Evolutionary conservation across 1,140 invertebrate genomes (phyloP).

Genomic region (Octopus bimaculoides): DNA sequence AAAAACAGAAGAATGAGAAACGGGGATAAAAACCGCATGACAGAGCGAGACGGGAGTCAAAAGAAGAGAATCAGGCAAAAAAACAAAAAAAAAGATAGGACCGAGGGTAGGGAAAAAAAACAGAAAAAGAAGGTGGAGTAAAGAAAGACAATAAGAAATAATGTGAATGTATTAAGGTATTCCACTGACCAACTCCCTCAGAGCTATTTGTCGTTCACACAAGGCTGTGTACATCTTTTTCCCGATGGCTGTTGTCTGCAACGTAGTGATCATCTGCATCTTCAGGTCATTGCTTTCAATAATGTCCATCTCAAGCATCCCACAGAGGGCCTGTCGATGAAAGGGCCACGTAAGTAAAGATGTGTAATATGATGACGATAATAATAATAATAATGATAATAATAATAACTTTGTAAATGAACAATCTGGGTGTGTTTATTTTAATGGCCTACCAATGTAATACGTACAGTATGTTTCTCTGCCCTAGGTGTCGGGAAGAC

Average conservation of each 20-base stretch:
- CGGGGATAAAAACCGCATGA: too few relatives aligned
- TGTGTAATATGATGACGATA: too few relatives aligned
- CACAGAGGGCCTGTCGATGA: slow-evolving; percentile 67
- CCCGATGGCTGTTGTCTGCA: slow-evolving; percentile 73
- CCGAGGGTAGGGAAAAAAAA: background rate
- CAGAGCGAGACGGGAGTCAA: too few relatives aligned
- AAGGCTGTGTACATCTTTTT: slow-evolving; percentile 71
- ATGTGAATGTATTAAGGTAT: background rate
- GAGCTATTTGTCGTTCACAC: slow-evolving; percentile 72
- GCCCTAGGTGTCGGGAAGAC: too few relatives aligned
- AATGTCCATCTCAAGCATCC: slow-evolving; percentile 79
- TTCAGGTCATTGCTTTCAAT: slow-evolving; percentile 65
- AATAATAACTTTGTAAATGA: too few relatives aligned
- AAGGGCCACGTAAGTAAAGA: background rate
- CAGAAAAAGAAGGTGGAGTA: background rate
- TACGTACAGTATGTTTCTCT: too few relatives aligned
- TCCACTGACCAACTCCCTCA: slow-evolving; percentile 71
- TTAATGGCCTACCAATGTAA: too few relatives aligned
- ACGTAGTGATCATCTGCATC: slow-evolving; percentile 76
- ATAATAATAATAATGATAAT: too few relatives aligned
- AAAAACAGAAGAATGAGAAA: too few relatives aligned
- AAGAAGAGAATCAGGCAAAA: too few relatives aligned
- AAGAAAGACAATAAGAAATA: background rate
- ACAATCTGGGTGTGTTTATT: too few relatives aligned
- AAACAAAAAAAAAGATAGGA: too few relatives aligned